phyloP scores from a whole-genome alignment of 2,888 invertebrate species.

The Falcaria lacertinaria region DNA sequence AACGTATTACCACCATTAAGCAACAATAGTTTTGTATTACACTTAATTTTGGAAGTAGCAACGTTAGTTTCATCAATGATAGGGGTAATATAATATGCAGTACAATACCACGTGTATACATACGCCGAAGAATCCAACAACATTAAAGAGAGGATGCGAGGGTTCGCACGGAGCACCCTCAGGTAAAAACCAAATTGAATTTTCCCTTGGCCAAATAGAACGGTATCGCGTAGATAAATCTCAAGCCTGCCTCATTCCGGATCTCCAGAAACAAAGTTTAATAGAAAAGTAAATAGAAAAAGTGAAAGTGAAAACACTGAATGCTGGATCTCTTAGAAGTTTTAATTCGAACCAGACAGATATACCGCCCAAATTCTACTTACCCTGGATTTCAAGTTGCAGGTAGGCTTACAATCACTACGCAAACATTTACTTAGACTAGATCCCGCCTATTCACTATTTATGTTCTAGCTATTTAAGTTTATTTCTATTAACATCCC shows the following conservation, averaged over 20 bases:
- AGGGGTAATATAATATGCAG: conserved; percentile 34
- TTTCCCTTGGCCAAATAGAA: conserved; percentile 67
- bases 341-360: conserved; percentile 53
- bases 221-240: conserved; percentile 75
- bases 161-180: conserved; percentile 62
- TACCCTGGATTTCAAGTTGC: no score
- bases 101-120: conserved; percentile 53
- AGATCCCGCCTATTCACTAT: no score
- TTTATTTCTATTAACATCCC: no score
- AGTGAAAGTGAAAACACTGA: conserved; percentile 60
- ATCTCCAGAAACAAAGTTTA: conserved; percentile 71
- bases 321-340: conserved; percentile 65
- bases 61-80: neutral
- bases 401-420: no score
- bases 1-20: no score
- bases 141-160: conserved; percentile 59
- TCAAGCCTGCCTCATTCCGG: conserved; percentile 62
- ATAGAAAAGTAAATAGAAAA: conserved; percentile 74
- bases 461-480: no score
- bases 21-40: no score
- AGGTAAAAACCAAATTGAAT: conserved; percentile 77
- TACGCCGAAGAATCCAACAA: conserved; percentile 52
- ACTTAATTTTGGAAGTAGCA: neutral
- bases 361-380: conserved; percentile 27
- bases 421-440: no score